phyloP scores from a whole-genome alignment of 2,797 vertebrate species.

The Enteromius fasciolatus region DNA sequence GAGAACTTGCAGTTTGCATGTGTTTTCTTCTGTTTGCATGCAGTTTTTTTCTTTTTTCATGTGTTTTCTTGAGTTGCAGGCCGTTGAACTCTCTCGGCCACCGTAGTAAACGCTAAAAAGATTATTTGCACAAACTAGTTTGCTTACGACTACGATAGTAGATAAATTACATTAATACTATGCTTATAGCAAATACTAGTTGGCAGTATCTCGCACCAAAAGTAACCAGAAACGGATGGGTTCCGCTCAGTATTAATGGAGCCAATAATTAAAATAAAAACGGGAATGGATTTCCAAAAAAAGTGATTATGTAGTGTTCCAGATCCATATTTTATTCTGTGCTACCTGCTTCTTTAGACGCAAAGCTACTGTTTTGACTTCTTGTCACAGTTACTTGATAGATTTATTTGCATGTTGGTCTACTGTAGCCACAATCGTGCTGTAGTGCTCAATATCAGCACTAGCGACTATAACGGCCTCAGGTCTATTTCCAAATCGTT shows the following conservation, averaged over 20 bases:
- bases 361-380: neutral
- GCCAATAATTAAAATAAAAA: neutral
- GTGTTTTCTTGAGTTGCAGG: no score
- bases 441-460: neutral
- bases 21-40: no score
- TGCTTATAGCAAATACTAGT: neutral
- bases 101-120: neutral
- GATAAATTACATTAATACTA: neutral
- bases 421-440: neutral
- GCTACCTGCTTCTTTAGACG: neutral
- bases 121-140: neutral
- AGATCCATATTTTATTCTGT: neutral
- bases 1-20: no score
- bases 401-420: no score
- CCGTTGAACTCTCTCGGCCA: no score
- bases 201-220: neutral
- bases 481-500: neutral
- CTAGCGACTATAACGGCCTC: neutral
- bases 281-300: neutral
- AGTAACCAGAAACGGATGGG: neutral
- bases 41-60: no score
- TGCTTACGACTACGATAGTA: neutral
- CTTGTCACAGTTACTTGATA: neutral
- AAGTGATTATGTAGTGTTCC: neutral
- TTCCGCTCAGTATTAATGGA: neutral